Evolutionary conservation across 23 tunicate genomes (phyloP).

Genomic region (Trididemnum clinides): DNA sequence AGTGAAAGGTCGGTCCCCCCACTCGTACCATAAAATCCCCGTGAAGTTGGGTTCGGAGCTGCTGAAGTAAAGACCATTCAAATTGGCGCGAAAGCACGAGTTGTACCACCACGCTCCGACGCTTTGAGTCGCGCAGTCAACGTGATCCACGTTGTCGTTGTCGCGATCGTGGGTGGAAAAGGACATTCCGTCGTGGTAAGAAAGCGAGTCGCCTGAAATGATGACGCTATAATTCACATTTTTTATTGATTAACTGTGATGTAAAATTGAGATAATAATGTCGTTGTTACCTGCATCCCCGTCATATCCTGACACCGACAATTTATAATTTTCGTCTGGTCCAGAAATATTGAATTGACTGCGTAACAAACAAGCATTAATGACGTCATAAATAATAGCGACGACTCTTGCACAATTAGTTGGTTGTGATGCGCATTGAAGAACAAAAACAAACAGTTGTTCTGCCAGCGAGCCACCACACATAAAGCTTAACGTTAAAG

Average conservation of each 20-base stretch:
- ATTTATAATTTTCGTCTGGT: neutral
- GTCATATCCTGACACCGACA: neutral
- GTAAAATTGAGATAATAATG: neutral
- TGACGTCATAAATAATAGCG: too few species aligned
- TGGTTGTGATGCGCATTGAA: too few species aligned
- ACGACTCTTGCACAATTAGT: too few species aligned
- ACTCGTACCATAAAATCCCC: neutral
- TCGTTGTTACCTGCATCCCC: neutral
- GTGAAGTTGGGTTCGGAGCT: neutral
- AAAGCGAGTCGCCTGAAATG: constrained; percentile 28
- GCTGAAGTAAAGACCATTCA: neutral
- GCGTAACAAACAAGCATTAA: too few species aligned
- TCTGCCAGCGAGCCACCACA: too few species aligned
- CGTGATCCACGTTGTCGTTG: constrained; percentile 2
- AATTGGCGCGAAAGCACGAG: constrained; percentile 5
- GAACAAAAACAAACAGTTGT: too few species aligned
- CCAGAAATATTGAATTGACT: too few species aligned
- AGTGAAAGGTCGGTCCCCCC: neutral
- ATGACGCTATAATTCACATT: too few species aligned
- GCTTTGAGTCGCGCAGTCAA: neutral
- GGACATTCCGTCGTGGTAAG: neutral
- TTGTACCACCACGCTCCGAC: constrained; percentile 31
- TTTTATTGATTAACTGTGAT: neutral
- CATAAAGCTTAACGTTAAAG: too few species aligned
- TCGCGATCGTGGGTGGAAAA: constrained; percentile 12